Conservation (phyloP, 1,140 invertebrate genomes). For the Ceratosolen solmsi region DNA sequence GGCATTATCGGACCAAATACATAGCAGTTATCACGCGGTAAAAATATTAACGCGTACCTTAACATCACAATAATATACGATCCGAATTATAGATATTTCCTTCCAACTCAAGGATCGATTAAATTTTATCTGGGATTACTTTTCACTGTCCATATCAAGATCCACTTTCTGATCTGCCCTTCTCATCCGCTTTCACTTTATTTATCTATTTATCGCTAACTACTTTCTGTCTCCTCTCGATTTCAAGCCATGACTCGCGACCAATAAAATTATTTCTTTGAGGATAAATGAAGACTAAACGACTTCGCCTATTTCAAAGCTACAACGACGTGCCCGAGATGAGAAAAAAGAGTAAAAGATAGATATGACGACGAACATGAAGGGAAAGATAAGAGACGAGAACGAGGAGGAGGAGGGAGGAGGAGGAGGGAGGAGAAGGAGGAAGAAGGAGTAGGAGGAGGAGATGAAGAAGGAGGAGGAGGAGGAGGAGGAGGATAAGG, state of each 20-base stretch:
- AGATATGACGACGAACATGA: conserved; percentile 43
- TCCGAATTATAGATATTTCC: conserved; percentile 36
- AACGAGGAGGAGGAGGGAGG: not conserved
- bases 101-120: conserved; percentile 30
- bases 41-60: too few relatives aligned
- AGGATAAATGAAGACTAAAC: conserved; percentile 43
- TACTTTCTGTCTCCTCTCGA: not conserved
- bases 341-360: not conserved
- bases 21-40: too few relatives aligned
- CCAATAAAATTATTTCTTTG: conserved; percentile 55
- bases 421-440: conserved; percentile 41
- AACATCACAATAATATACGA: too few relatives aligned
- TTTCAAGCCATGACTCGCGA: not conserved
- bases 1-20: too few relatives aligned
- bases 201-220: not conserved
- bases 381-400: conserved; percentile 40
- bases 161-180: not conserved
- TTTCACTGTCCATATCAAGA: conserved; percentile 19
- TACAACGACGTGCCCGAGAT: conserved; percentile 31
- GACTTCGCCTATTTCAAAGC: conserved; percentile 26
- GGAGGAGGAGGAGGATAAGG: conserved; percentile 45
- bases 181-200: not conserved
- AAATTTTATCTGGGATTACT: conserved; percentile 48
- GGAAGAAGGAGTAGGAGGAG: conserved; percentile 3
- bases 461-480: not conserved